Evolutionary conservation across 2,888 invertebrate genomes (phyloP).

Genomic region (Aporophyla nigra): DNA sequence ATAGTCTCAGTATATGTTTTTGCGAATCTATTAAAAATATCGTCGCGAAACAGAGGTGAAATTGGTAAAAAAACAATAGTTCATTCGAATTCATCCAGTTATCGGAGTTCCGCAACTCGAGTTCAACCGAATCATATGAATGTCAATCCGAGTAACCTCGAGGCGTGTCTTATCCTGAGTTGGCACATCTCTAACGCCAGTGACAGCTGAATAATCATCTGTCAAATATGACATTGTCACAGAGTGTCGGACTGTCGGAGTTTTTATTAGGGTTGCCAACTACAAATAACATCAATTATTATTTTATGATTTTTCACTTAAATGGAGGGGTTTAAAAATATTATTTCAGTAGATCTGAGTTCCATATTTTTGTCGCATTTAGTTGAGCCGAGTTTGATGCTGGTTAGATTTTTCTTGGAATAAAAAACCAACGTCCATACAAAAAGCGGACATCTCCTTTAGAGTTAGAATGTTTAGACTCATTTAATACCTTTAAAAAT

Average conservation of each 20-base stretch:
- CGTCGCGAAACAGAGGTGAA: too few species aligned
- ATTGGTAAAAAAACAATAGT: too few species aligned
- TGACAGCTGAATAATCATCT: background rate
- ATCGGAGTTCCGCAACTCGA: too few species aligned
- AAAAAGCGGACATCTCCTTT: background rate
- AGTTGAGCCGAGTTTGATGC: background rate
- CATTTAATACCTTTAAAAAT: too few species aligned
- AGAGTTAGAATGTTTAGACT: too few species aligned
- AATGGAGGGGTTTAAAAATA: conserved; percentile 1
- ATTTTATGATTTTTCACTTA: background rate
- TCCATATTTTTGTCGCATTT: background rate
- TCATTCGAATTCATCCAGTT: too few species aligned
- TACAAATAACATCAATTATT: background rate
- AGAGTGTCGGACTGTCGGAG: background rate
- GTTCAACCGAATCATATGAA: too few species aligned
- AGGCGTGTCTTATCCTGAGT: too few species aligned
- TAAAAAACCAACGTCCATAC: background rate
- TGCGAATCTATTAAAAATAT: too few species aligned
- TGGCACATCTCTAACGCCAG: background rate
- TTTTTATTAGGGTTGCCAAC: background rate
- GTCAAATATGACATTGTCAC: conserved; percentile 1
- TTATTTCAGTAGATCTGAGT: too few species aligned
- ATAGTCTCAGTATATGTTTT: too few species aligned
- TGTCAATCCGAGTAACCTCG: too few species aligned
- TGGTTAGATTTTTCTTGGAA: background rate